Conservation (phyloP, 2,888 invertebrate genomes). For the Acleris emargana region DNA sequence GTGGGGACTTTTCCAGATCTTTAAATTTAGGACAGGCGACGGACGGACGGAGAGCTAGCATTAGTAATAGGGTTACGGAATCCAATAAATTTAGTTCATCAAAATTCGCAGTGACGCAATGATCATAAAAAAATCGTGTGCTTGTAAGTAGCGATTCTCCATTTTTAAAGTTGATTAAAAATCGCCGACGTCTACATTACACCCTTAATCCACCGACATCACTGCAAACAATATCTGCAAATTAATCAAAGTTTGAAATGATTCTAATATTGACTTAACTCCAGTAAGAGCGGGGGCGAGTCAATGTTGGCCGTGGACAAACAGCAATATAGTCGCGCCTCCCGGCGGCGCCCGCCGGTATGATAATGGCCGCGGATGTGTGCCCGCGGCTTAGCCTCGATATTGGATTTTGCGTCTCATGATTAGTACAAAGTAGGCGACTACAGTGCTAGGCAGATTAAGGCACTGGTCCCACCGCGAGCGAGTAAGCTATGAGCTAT, state of each 20-base stretch:
- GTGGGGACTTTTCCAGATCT: no score
- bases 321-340: slow-evolving; percentile 80
- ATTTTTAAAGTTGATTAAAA: no score
- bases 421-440: no score
- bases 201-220: slow-evolving; percentile 68
- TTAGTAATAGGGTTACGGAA: no score
- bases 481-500: no score
- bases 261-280: slow-evolving; percentile 83
- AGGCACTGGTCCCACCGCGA: no score
- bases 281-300: slow-evolving; percentile 71
- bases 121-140: no score
- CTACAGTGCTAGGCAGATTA: no score
- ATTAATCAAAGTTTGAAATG: slow-evolving; percentile 83
- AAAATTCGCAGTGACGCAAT: no score
- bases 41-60: no score
- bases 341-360: slow-evolving; percentile 65
- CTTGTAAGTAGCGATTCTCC: background rate
- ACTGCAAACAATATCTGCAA: slow-evolving; percentile 77
- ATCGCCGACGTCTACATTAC: slow-evolving; percentile 24
- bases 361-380: slow-evolving; percentile 76
- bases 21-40: no score
- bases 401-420: slow-evolving; percentile 55
- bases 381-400: slow-evolving; percentile 58
- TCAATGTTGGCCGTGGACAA: slow-evolving; percentile 74
- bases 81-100: no score